Base-by-base conservation (phyloP, 2,888 invertebrate species). In the Eucera pruinosa region DNA sequence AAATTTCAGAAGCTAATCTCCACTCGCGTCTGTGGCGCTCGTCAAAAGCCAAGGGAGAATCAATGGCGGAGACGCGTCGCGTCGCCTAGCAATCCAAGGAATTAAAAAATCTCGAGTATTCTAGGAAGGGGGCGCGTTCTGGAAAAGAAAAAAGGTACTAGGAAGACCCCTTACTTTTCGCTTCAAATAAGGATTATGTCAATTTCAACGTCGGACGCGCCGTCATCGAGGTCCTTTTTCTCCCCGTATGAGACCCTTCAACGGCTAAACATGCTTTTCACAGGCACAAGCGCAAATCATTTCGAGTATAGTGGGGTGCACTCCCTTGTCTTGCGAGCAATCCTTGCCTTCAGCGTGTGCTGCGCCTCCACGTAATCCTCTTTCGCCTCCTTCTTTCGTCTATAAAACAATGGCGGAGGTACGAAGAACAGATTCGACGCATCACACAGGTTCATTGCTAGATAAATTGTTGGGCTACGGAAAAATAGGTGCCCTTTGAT, bases 31-130 rank as follows among this genome's bases (percentile, higher is more conserved):
- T 20, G 25, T 20, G 27, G 45, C 30, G 64, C 54, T 76, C 55
- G 55, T 76, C 52, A 64, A 78, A 70, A 48, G 36, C 23, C 33
- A 43, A 39, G 54, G 54, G 41, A 39, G 36, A 64, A 58, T 75
- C 76, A 55, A 64, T 70, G 69, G 41, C 4, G 18, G 41, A 13
- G 39, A 23, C 41, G 36, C 27, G 62, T 36, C 41, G 27, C 45
- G 20, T 36, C 41, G 27, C 45, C n/a, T 23, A n/a, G 20, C 65
- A 41, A 60, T 55, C 30, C 58, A 43, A 64, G 55, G 76, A 78
- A 78, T 78, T 75, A 67, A 76, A 75, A 69, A 78, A 50, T 75
- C 76, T 60, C 64, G 15, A 70, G 60, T 13, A 9, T 23, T 47
- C 64, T n/a, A n/a, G n/a, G 25, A 65, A 36, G 7, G 13, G 64